These are phyloP conservation scores for Hylomyscus alleni DNA, from an alignment of 2,797 vertebrate genomes.

Conservation along the genomic window DNA sequence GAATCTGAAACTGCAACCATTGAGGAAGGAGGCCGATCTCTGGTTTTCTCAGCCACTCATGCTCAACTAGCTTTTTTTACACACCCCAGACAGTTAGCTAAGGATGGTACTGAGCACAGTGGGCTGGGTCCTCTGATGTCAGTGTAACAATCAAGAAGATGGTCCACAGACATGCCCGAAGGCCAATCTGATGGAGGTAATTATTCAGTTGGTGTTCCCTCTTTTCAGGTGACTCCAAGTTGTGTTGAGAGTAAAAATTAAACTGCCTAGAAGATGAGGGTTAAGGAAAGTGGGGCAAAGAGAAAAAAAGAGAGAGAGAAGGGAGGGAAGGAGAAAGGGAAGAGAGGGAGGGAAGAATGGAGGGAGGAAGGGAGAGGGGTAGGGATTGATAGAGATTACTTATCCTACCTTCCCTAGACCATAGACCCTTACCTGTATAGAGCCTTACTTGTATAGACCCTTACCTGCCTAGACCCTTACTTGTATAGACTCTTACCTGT, in stretches of 20 bases:
- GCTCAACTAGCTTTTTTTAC: not conserved
- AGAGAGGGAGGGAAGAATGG: no score
- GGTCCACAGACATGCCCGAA: no score
- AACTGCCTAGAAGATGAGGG: not conserved
- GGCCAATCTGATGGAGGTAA: not conserved
- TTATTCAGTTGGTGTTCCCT: not conserved
- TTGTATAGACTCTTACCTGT: not conserved
- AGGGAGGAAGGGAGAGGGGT: not conserved
- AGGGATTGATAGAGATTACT: not conserved
- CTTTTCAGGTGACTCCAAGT: not conserved
- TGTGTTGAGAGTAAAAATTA: not conserved
- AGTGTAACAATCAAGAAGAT: not conserved
- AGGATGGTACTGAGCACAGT: not conserved
- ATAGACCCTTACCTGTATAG: not conserved
- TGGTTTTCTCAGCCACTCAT: not conserved
- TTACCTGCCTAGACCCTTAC: not conserved
- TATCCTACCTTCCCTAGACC: not conserved
- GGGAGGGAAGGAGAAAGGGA: not conserved
- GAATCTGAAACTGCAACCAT: not conserved
- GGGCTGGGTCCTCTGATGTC: not conserved
- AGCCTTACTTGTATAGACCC: not conserved
- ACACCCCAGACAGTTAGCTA: not conserved
- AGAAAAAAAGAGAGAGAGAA: not conserved
- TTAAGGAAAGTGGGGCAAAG: not conserved
- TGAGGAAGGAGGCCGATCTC: not conserved